These are phyloP conservation scores for Polypterus senegalus DNA, from an alignment of 2,113 vertebrate species.

Conservation along the genomic window DNA sequence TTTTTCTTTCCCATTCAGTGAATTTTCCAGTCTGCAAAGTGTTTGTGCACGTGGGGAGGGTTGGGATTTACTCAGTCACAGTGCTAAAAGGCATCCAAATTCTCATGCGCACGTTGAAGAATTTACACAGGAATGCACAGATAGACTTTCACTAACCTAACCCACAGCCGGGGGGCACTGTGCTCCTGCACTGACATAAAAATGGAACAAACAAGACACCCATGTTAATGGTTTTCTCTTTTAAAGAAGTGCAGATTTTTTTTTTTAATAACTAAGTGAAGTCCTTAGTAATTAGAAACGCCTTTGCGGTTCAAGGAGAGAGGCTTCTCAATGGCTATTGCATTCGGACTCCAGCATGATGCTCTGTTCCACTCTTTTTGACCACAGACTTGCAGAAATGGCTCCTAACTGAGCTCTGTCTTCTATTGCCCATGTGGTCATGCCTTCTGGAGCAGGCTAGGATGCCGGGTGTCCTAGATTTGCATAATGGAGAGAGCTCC, in stretches of 20 bases:
- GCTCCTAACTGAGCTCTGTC: not conserved
- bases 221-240: constrained; percentile 6
- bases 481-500: not conserved
- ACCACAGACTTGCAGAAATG: not conserved
- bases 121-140: constrained; percentile 9
- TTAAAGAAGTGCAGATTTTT: constrained; percentile 46
- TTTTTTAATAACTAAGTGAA: constrained; percentile 26
- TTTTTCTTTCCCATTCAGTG: not conserved
- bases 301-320: not conserved
- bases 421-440: not conserved
- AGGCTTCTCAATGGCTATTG: not conserved
- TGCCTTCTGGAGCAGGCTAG: not conserved
- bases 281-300: constrained; percentile 7
- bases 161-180: not conserved
- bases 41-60: not conserved
- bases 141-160: too few species aligned
- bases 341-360: not conserved
- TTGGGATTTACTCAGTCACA: constrained; percentile 20
- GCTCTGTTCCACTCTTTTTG: not conserved
- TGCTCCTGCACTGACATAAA: constrained; percentile 10
- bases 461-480: not conserved
- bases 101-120: constrained; percentile 36
- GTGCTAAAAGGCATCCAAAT: constrained; percentile 20
- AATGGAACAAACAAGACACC: constrained; percentile 19
- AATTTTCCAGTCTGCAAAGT: constrained; percentile 1